Conservation (phyloP, 2,797 vertebrate species). For the Valencia hispanica region DNA sequence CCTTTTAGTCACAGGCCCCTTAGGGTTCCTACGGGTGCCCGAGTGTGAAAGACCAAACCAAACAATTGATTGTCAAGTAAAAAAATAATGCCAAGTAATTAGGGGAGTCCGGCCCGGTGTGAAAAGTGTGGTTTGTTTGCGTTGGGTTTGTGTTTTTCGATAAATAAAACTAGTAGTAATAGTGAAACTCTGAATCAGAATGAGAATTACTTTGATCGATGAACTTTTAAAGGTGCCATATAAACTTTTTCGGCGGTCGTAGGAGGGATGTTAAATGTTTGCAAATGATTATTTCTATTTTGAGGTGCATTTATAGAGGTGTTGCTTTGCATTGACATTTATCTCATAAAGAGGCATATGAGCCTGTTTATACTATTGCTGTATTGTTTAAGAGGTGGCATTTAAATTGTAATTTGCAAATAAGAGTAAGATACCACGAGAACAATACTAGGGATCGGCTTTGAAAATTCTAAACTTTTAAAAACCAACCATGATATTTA, state of each 20-base stretch:
- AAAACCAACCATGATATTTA: constrained; percentile 34
- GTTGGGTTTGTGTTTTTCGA: constrained; percentile 58
- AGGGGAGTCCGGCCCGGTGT: constrained; percentile 13
- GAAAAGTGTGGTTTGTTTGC: constrained; percentile 31
- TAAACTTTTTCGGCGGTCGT: constrained; percentile 50
- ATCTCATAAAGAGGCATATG: background rate
- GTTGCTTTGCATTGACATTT: background rate
- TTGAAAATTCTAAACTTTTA: constrained; percentile 20
- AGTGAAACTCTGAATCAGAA: constrained; percentile 75
- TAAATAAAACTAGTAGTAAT: constrained; percentile 64
- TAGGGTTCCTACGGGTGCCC: background rate
- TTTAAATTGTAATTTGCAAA: constrained; percentile 19
- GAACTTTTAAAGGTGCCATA: constrained; percentile 65
- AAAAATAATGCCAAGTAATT: constrained; percentile 40
- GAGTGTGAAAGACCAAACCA: constrained; percentile 19
- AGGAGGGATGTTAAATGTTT: constrained; percentile 52
- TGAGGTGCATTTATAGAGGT: constrained; percentile 21
- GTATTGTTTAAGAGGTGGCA: background rate
- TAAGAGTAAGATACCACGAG: constrained; percentile 4
- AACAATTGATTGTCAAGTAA: background rate
- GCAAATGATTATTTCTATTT: constrained; percentile 44
- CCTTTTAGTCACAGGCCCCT: constrained; percentile 51
- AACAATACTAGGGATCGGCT: background rate
- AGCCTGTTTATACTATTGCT: background rate
- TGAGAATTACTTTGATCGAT: constrained; percentile 62